Evolutionary conservation across 2,888 invertebrate species (phyloP).

Genomic region (Drosophila meridionalis): DNA sequence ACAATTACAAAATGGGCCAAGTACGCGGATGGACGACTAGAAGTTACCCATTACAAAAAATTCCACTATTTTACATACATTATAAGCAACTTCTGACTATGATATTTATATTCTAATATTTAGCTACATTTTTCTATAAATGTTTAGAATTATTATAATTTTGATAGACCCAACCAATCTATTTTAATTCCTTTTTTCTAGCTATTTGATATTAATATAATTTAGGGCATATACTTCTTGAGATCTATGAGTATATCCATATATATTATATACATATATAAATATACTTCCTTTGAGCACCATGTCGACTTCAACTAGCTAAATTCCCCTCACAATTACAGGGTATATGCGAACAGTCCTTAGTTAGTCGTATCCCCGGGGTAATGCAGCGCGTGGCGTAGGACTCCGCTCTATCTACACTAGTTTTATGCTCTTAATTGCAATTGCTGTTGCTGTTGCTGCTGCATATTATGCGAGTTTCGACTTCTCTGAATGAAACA

Average conservation of each 20-base stretch:
- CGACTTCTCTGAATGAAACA: conserved; percentile 16
- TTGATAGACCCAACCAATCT: neutral
- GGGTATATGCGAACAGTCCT: neutral
- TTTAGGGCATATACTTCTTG: neutral
- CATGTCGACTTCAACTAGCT: neutral
- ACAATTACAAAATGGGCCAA: neutral
- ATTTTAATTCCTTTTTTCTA: too few species aligned
- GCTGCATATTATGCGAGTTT: conserved; percentile 24
- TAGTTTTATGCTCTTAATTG: conserved; percentile 40
- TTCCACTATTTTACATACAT: neutral
- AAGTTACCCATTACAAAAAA: conserved; percentile 3
- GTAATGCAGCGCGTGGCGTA: neutral
- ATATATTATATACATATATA: neutral
- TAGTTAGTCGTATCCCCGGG: conserved; percentile 8
- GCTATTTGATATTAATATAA: too few species aligned
- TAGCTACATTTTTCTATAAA: neutral
- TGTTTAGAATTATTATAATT: neutral
- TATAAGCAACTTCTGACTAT: neutral
- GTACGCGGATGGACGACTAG: neutral
- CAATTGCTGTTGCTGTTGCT: conserved; percentile 19
- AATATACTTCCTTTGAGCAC: too few species aligned
- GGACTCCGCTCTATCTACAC: conserved; percentile 21
- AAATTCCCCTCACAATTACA: neutral
- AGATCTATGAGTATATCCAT: neutral
- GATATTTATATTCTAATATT: neutral